Evolutionary conservation across 2,113 vertebrate genomes (phyloP).

Genomic region (Ctenomys sociabilis): DNA sequence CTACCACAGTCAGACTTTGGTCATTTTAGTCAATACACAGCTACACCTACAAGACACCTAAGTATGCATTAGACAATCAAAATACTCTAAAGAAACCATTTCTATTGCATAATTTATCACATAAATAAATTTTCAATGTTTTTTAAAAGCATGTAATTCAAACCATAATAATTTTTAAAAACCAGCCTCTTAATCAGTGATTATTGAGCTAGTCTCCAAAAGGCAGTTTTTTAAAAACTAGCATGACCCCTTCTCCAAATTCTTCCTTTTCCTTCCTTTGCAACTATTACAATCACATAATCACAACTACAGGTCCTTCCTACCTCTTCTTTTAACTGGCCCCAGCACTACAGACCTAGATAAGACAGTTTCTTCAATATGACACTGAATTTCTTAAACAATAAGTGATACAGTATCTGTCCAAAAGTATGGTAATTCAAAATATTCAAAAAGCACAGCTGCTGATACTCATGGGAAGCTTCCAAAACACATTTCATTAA

Average conservation of each 20-base stretch:
- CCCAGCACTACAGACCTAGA: slow-evolving; percentile 14
- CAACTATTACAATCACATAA: slow-evolving; percentile 27
- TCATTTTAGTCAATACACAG: slow-evolving; percentile 20
- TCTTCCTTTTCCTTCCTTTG: slow-evolving; percentile 7
- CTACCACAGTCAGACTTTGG: slow-evolving; percentile 12
- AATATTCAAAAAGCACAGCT: slow-evolving; percentile 76
- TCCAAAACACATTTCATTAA: slow-evolving; percentile 79
- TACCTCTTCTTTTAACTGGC: slow-evolving; percentile 25
- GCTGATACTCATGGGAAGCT: slow-evolving; percentile 73
- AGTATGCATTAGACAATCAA: neutral
- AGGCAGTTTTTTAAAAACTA: slow-evolving; percentile 45
- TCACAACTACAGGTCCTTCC: neutral
- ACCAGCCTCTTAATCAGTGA: neutral
- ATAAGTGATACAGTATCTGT: slow-evolving; percentile 46
- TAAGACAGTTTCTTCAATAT: slow-evolving; percentile 53
- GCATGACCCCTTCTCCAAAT: neutral
- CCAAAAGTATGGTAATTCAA: slow-evolving; percentile 70
- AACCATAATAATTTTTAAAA: neutral
- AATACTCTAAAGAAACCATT: neutral
- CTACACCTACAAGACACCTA: neutral
- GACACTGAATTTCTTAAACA: slow-evolving; percentile 58
- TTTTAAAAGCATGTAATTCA: slow-evolving; percentile 24
- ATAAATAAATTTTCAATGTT: slow-evolving; percentile 20
- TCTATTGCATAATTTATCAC: neutral
- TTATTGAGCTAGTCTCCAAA: neutral